A percentile compares a stretch with the other conserved stretches of the same genome.
phyloP scores from a whole-genome alignment of 1,140 invertebrate genomes.

The Philaenus spumarius region DNA sequence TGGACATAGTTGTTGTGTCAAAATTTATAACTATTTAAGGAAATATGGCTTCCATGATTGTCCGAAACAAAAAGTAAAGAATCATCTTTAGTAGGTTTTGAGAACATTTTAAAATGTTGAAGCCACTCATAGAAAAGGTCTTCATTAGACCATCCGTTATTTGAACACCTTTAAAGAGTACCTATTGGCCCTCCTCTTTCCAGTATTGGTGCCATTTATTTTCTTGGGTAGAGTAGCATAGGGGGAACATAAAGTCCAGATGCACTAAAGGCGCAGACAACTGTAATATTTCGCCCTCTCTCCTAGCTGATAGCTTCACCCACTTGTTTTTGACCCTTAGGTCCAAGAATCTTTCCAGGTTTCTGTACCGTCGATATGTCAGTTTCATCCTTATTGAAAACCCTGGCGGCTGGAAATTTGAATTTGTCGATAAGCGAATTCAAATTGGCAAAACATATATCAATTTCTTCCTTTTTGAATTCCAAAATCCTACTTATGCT shows the following conservation, averaged over 20 bases:
- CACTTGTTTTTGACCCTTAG: conserved; percentile 17
- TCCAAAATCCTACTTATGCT: conserved; percentile 20
- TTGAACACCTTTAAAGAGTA: no score
- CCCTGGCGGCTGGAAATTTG: conserved; percentile 29
- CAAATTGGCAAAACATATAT: conserved; percentile 33
- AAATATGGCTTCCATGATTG: no score
- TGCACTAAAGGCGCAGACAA: conserved; percentile 30
- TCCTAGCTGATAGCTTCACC: conserved; percentile 24
- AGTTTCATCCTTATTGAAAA: conserved; percentile 40
- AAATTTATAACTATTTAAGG: no score
- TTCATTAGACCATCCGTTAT: no score
- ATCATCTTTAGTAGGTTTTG: no score
- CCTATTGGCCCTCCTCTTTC: no score
- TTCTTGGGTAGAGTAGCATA: conserved; percentile 38
- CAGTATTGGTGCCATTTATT: conserved; percentile 27
- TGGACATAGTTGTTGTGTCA: no score
- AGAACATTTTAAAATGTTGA: no score
- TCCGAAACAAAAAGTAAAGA: no score
- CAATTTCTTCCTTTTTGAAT: conserved; percentile 24
- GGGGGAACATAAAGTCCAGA: conserved; percentile 36
- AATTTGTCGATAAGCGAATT: conserved; percentile 29
- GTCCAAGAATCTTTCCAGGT: conserved; percentile 19
- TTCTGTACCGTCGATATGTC: conserved; percentile 37
- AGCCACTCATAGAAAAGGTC: no score
- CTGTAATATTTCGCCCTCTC: conserved; percentile 33